Conservation (phyloP, 2,888 invertebrate species). For the Morpho deidamia region DNA sequence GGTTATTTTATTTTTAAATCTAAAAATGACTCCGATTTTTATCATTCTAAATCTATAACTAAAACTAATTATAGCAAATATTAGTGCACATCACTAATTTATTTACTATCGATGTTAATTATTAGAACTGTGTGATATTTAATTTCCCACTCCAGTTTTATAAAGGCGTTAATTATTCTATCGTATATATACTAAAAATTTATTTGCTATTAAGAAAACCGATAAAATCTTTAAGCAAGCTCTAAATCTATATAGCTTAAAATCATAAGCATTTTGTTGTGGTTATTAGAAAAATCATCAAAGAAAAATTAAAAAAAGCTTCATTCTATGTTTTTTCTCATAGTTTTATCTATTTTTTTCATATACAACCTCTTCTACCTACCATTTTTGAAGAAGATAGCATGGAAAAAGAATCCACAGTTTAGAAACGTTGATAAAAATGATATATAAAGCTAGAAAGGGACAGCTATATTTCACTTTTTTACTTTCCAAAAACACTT, state of each 20-base stretch:
- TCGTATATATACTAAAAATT: background rate
- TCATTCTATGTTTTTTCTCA: slow-evolving; percentile 13
- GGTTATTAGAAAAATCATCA: slow-evolving; percentile 4
- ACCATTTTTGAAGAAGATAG: slow-evolving; percentile 76
- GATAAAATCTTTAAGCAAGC: slow-evolving; percentile 8
- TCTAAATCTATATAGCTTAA: slow-evolving; percentile 14
- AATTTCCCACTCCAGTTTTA: slow-evolving; percentile 5
- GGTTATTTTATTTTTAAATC: no score
- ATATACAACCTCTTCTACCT: slow-evolving; percentile 77
- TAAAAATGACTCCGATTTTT: no score
- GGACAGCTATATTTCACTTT: slow-evolving; percentile 13
- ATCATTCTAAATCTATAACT: no score
- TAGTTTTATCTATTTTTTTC: slow-evolving; percentile 48
- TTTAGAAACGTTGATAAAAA: slow-evolving; percentile 47
- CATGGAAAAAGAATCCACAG: slow-evolving; percentile 75
- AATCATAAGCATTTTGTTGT: slow-evolving; percentile 9
- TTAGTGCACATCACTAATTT: no score
- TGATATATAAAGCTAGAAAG: slow-evolving; percentile 23
- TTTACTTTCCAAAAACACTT: slow-evolving; percentile 16
- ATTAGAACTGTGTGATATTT: background rate
- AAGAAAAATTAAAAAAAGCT: slow-evolving; percentile 11
- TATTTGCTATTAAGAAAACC: slow-evolving; percentile 2
- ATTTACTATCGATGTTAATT: background rate
- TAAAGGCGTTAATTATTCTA: slow-evolving; percentile 1
- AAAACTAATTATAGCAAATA: no score